Conservation (phyloP, 2,888 invertebrate species). For the Melangyna quadrimaculata region DNA sequence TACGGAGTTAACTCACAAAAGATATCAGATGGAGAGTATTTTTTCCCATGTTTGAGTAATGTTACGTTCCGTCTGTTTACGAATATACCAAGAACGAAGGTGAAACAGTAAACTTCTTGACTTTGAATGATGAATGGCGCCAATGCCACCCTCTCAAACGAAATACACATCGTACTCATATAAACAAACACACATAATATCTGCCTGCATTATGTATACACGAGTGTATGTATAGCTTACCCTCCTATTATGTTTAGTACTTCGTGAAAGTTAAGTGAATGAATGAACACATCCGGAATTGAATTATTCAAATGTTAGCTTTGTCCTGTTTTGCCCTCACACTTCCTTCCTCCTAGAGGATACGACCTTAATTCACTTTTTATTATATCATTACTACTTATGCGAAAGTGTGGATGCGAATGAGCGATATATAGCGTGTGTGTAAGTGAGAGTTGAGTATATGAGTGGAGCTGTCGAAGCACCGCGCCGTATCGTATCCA, state of each 20-base stretch:
- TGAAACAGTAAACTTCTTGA: slow-evolving; percentile 71
- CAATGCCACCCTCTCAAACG: slow-evolving; percentile 54
- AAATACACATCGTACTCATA: slow-evolving; percentile 16
- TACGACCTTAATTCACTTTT: slow-evolving; percentile 67
- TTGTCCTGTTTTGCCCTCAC: slow-evolving; percentile 38
- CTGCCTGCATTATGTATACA: not conserved
- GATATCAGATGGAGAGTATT: slow-evolving; percentile 37
- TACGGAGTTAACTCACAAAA: not conserved
- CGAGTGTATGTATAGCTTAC: not conserved
- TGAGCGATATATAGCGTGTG: slow-evolving; percentile 24
- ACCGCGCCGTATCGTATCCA: slow-evolving; percentile 39
- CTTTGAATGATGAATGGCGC: slow-evolving; percentile 70
- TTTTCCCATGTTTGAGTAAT: slow-evolving; percentile 58
- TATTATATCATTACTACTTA: slow-evolving; percentile 64
- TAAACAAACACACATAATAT: not conserved
- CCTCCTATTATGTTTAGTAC: slow-evolving; percentile 37
- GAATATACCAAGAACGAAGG: slow-evolving; percentile 28
- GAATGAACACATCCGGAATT: slow-evolving; percentile 71
- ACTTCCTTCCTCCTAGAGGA: slow-evolving; percentile 6
- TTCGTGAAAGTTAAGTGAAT: slow-evolving; percentile 64
- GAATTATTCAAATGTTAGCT: slow-evolving; percentile 70
- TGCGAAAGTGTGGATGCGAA: slow-evolving; percentile 43
- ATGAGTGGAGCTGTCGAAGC: slow-evolving; percentile 23
- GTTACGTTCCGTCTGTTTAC: slow-evolving; percentile 51
- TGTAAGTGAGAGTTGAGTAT: slow-evolving; percentile 25